Base-by-base conservation (phyloP, 1,140 invertebrate genomes). In the Parapsyche elsis region DNA sequence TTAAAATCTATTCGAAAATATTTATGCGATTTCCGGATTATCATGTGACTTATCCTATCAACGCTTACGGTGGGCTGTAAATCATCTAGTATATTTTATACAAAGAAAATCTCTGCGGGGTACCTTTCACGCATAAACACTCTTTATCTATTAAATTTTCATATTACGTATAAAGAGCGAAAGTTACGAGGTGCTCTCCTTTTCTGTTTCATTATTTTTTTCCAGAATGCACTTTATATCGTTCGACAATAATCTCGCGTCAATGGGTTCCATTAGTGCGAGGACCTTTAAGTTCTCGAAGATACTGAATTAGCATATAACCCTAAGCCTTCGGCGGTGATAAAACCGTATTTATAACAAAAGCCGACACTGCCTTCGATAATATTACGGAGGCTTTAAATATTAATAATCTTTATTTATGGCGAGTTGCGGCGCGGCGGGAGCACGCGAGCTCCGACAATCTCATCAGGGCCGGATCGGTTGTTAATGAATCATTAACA, bases 321-420 rank as follows among this genome's bases (percentile, higher is more conserved):
- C 46, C 64, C 64, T 67, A 67, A 67, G 49, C 12, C 12, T 38
- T 30, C 70, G 30, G 24, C 26, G n/a, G 23, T 26, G 16, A 71
- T 71, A 71, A 71, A 71, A 71, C n/a, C 5, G 12, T 38, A 71
- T 71, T 26, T 38, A 45, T 26, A 75, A 75, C 44, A 75, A 75
- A 57, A 74, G 71, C 26, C 67, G 67, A 74, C 73, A 57, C 46
- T 23, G 38, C 46, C 46, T 49, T 30, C 46, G 45, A 75, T 75
- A 75, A 75, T 24, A 57, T 49, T 53, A 75, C 73, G 23, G 64
- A 67, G 64, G 64, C 64, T 67, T 75, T 75, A 75, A 75, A 75
- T 75, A 75, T 75, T 75, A 75, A 75, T 75, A 75, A 75, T 75
- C 73, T 21, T 75, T 57, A 75, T 75, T 75, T 75, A 75, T 75